Evolutionary conservation across 2,888 invertebrate species (phyloP).

Genomic region (Thera obeliscata): DNA sequence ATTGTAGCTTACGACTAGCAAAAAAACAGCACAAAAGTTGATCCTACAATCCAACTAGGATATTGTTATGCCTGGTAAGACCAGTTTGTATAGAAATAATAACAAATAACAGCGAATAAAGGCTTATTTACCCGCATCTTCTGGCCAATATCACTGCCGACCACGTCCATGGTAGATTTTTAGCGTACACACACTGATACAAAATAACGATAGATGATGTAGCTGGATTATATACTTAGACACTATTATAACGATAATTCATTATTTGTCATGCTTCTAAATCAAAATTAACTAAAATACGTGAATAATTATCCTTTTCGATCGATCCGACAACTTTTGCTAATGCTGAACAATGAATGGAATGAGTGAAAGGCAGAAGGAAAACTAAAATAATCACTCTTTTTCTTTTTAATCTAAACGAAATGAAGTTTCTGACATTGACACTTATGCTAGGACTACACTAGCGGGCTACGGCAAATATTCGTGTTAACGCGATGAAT

Average conservation of each 20-base stretch:
- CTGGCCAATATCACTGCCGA: constrained; percentile 93
- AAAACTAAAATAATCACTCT: too few species aligned
- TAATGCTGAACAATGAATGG: too few species aligned
- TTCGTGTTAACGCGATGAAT: too few species aligned
- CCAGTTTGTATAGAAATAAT: not conserved
- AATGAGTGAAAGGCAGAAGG: too few species aligned
- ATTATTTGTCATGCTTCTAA: not conserved
- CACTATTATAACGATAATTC: not conserved
- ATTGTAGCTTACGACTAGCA: constrained; percentile 2
- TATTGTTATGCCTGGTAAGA: not conserved
- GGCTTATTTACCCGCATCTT: constrained; percentile 90
- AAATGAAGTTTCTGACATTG: too few species aligned
- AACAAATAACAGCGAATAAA: constrained; percentile 47
- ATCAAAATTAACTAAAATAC: too few species aligned
- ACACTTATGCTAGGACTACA: too few species aligned
- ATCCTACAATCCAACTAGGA: not conserved
- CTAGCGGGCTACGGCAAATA: too few species aligned
- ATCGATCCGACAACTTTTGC: too few species aligned
- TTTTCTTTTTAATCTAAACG: too few species aligned
- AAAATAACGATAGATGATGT: constrained; percentile 1
- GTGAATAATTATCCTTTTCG: too few species aligned
- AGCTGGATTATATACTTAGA: not conserved
- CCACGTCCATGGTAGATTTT: constrained; percentile 86
- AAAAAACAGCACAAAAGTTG: not conserved
- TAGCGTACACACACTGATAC: constrained; percentile 13